Conservation (phyloP, 2,797 vertebrate species). For the Hephaestus fuliginosus region DNA sequence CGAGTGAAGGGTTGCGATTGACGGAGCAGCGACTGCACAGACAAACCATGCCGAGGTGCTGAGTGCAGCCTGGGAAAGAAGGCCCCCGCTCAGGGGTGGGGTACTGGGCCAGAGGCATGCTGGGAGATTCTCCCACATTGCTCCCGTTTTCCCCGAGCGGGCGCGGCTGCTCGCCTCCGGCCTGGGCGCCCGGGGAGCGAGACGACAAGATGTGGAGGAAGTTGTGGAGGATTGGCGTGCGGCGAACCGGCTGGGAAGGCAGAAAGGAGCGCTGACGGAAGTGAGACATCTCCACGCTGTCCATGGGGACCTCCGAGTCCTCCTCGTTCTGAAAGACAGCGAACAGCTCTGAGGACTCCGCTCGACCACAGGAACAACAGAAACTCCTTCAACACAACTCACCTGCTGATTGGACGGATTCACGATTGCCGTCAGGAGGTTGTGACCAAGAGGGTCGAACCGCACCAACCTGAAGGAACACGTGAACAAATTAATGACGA, state of each 20-base stretch:
- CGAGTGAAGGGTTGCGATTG: slow-evolving; percentile 85
- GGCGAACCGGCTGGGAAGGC: slow-evolving; percentile 96
- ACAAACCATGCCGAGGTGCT: slow-evolving; percentile 96
- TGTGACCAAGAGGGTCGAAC: slow-evolving; percentile 98
- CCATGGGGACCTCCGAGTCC: slow-evolving; percentile 97
- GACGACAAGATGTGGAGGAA: slow-evolving; percentile 99
- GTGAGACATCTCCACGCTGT: slow-evolving; percentile 96
- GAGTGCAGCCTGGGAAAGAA: slow-evolving; percentile 92
- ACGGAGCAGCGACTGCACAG: slow-evolving; percentile 95
- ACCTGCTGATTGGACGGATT: slow-evolving; percentile 99
- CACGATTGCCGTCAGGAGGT: slow-evolving; percentile 97
- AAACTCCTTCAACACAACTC: slow-evolving; percentile 44
- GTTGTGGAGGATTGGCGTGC: slow-evolving; percentile 98
- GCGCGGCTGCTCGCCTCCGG: slow-evolving; percentile 85
- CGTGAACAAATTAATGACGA: neutral
- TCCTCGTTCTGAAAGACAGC: slow-evolving; percentile 90
- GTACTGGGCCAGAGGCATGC: slow-evolving; percentile 91
- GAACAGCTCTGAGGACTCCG: neutral
- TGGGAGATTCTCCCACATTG: slow-evolving; percentile 83
- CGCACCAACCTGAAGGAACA: slow-evolving; percentile 90
- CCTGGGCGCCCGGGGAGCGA: slow-evolving; percentile 92
- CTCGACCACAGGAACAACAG: neutral
- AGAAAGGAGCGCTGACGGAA: slow-evolving; percentile 97
- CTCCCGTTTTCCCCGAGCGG: slow-evolving; percentile 60
- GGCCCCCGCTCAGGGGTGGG: slow-evolving; percentile 88